Evolutionary conservation across 2,797 vertebrate species (phyloP), one percentile per base, ranked within the genome.

Genomic region (Eulemur rubriventer): DNA sequence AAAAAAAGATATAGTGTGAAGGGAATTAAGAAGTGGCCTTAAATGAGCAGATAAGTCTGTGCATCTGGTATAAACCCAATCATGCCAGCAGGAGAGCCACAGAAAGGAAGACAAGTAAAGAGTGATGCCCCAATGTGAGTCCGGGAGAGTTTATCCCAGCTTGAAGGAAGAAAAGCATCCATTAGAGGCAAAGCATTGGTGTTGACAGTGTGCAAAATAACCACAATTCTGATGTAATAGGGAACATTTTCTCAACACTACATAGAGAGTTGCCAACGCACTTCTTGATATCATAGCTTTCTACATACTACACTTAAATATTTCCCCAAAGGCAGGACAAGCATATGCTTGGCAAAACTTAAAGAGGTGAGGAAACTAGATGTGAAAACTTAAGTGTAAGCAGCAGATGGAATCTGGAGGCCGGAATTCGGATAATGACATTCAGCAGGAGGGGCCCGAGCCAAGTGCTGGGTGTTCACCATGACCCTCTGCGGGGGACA

Each of bases 131-230:
- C 33, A 7, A 1, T 93, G 91, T 97, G 97, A 73, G 70, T 91
- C 94, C 95, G 89, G 87, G 61, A 95, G 87, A 97, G 93, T 97
- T 98, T 98, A 97, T 97, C 96, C 76, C 94, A 98, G 97, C 97
- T 97, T 97, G 97, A 98, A 89, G 52, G 96, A 97, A 93, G 97
- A 96, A 97, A 98, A 98, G 92, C 96, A 97, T 98, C 97, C 95
- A 96, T 98, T 98, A 98, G 93, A 95, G 97, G 90, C 35, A 95
- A 97, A 97, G 97, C 97, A 92, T 94, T 94, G 69, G 95, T 98
- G 96, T 96, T 94, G 94, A 81, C 96, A 94, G 95, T 97, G 91
- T 96, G 91, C 95, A 94, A 98, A 98, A 98, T 98, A 94, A 98
- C 96, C 97, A 98, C 94, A 96, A 88, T 98, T 98, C 98, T 96